Evolutionary conservation across 2,797 vertebrate genomes (phyloP).

Genomic region (Alosa sapidissima): DNA sequence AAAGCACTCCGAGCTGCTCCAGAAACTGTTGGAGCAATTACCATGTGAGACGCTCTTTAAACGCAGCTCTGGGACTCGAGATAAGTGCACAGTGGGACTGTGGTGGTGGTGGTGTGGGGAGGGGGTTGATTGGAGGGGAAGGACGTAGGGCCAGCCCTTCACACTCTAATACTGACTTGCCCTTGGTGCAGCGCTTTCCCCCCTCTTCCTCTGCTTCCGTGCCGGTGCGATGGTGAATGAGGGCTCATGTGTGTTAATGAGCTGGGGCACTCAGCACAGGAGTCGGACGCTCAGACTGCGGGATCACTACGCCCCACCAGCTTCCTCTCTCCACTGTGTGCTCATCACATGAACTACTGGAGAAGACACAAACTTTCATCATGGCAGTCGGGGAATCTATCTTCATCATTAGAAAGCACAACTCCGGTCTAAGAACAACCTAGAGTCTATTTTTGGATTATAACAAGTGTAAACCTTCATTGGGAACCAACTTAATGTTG

Average conservation of each 20-base stretch:
- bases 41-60: slow-evolving; percentile 37
- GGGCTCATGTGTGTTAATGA: slow-evolving; percentile 32
- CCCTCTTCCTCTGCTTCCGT: not conserved
- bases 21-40: slow-evolving; percentile 45
- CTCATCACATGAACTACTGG: slow-evolving; percentile 40
- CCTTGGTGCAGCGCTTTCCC: slow-evolving; percentile 31
- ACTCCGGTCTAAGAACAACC: too few relatives aligned
- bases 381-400: slow-evolving; percentile 14
- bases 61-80: slow-evolving; percentile 14
- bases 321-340: slow-evolving; percentile 43
- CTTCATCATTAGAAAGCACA: slow-evolving; percentile 27
- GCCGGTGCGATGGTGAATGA: not conserved
- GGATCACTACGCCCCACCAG: slow-evolving; percentile 41
- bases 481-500: too few relatives aligned
- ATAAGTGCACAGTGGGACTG: slow-evolving; percentile 23
- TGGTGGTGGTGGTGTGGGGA: not conserved
- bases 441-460: too few relatives aligned
- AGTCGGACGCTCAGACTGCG: slow-evolving; percentile 32
- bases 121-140: slow-evolving; percentile 15
- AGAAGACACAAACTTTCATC: slow-evolving; percentile 33
- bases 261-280: slow-evolving; percentile 44
- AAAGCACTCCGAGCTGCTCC: slow-evolving; percentile 22
- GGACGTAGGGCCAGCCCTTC: not conserved
- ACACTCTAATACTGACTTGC: slow-evolving; percentile 37
- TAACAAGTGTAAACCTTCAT: too few relatives aligned